phyloP scores from a whole-genome alignment of 2,113 vertebrate species.

The Xiphophorus couchianus region DNA sequence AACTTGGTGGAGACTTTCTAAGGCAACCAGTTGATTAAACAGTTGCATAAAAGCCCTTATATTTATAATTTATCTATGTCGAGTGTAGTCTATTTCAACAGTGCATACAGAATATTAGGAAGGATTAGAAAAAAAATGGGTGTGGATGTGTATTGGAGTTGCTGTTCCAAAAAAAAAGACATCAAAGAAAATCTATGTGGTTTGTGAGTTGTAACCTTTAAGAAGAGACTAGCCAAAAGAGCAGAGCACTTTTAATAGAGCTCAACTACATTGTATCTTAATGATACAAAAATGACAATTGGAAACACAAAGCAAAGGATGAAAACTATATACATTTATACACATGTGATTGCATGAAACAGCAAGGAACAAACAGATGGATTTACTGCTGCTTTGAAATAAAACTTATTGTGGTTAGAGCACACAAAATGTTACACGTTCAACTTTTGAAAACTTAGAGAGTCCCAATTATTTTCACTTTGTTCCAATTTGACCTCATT shows the following conservation, averaged over 20 bases:
- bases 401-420: slow-evolving; percentile 35
- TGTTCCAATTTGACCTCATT: slow-evolving; percentile 1
- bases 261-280: slow-evolving; percentile 46
- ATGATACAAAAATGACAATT: slow-evolving; percentile 56
- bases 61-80: too few relatives aligned
- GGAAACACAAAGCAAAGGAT: slow-evolving; percentile 67
- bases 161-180: background rate
- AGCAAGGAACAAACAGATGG: slow-evolving; percentile 47
- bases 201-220: slow-evolving; percentile 13
- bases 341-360: slow-evolving; percentile 67
- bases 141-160: background rate
- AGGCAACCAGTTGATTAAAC: background rate
- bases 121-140: too few relatives aligned
- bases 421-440: slow-evolving; percentile 41
- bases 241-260: slow-evolving; percentile 61
- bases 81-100: background rate
- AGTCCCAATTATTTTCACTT: background rate
- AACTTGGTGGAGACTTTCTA: background rate
- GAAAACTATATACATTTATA: slow-evolving; percentile 83
- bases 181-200: slow-evolving; percentile 1
- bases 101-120: background rate
- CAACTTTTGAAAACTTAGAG: slow-evolving; percentile 18
- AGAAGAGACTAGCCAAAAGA: slow-evolving; percentile 34
- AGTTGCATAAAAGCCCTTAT: too few relatives aligned
- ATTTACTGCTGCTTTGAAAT: slow-evolving; percentile 39